Evolutionary conservation across 2,113 vertebrate genomes (phyloP), one percentile per base, ranked within the genome.

Genomic region (Onychorhynchus coronatus): DNA sequence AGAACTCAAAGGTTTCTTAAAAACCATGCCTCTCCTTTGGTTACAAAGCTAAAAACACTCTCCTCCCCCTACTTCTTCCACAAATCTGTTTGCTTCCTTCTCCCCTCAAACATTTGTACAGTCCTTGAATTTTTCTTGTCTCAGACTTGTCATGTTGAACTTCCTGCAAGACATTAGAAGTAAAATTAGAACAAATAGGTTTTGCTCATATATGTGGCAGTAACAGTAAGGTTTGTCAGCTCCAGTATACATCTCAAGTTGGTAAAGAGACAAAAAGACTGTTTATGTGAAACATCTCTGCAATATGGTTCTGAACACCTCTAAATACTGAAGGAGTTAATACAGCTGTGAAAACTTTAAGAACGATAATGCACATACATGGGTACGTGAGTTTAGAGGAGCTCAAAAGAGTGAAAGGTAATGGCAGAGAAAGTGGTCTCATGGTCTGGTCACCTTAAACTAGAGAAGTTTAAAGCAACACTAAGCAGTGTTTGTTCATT

Each of bases 401-500:
- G 70, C 67, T 89, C 91, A 68, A 73, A 14, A 20, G 77, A 79
- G 87, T 47, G 33, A 52, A 95, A 97, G 92, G 94, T 82, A 91
- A 91, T 49, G 39, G 70, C 37, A 97, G 88, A 97, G 91, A 93
- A 91, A 88, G 89, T 18, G 11, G 88, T 93, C 94, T 96, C 75
- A 90, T 14, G 50, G 89, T 31, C 90, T 74, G 83, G 79, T 82
- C 91, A 98, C 91, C 96, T 97, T 93, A 97, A 97, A 98, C 91
- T 83, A 97, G 96, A 96, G 87, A 93, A 95, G 91, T 97, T 97
- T 91, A 97, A 97, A 97, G 94, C 94, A 97, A 97, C 93, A 87
- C 97, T 96, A 97, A 95, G 97, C 97, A 97, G 95, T 98, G 96
- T 98, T 98, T 98, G 98, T 98, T 98, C 98, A 98, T 98, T 98